phyloP scores from a whole-genome alignment of 1,140 invertebrate species.

The Battus philenor region DNA sequence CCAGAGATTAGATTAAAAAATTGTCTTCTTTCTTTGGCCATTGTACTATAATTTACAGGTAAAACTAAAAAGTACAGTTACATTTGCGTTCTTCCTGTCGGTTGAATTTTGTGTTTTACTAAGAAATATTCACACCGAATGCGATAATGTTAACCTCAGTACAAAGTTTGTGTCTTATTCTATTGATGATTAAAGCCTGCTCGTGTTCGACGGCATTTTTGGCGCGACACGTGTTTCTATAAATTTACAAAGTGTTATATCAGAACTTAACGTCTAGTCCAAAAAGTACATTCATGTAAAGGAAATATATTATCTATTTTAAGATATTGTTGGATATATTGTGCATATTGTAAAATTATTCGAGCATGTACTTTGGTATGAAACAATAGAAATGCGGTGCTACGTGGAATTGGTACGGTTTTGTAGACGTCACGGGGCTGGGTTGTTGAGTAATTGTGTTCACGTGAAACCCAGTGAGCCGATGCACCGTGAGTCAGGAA shows the following conservation, averaged over 20 bases:
- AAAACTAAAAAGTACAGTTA: background rate
- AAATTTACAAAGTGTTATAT: background rate
- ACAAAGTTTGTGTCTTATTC: conserved; percentile 23
- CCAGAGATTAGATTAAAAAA: too few species aligned
- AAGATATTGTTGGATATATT: background rate
- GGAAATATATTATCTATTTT: background rate
- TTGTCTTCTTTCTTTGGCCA: too few species aligned
- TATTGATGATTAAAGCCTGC: conserved; percentile 6
- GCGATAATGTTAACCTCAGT: conserved; percentile 20
- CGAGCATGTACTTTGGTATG: background rate
- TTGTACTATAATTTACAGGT: too few species aligned
- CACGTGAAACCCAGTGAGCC: conserved; percentile 5
- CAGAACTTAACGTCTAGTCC: background rate
- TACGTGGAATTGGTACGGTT: too few species aligned
- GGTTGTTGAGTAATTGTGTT: background rate
- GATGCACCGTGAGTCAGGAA: background rate
- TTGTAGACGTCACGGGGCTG: conserved; percentile 8
- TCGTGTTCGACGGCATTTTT: too few species aligned
- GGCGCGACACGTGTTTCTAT: conserved; percentile 11
- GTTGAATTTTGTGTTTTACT: background rate
- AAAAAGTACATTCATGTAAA: background rate
- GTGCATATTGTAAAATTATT: background rate
- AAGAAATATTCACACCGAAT: too few species aligned
- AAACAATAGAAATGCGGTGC: background rate
- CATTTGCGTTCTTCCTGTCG: background rate